Base-by-base conservation (phyloP, 2,797 vertebrate species). In the Galagoides demidoff region DNA sequence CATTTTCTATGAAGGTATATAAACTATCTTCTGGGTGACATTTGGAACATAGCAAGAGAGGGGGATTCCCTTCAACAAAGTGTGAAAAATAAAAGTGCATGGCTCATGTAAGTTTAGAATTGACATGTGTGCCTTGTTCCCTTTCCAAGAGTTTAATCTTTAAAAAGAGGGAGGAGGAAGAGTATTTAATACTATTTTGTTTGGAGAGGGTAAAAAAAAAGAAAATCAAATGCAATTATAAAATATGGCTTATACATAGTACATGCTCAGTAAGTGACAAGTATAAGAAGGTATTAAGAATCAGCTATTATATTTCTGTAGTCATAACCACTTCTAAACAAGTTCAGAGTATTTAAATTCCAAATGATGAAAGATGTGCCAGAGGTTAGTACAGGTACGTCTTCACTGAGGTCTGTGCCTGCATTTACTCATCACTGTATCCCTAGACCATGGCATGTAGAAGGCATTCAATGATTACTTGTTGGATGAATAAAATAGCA, bases 151-250 rank as follows among this genome's bases (percentile, higher is more conserved):
- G 79, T 52, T 27, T 12, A 19, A n/a, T 55, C 49, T 16, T 52
- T 52, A 52, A 52, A 52, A 52, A 52, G 49, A 52, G 49, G 49
- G 49, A 52, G 49, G 49, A 52, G 49, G 14, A 52, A 52, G 49
- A 52, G 49, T 34, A 77, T 59, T 85, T 85, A 88, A 70, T 23
- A 89, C 52, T 31, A 23, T 29, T 70, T 66, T 88, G 37, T 66
- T 66, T 83, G 55, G 59, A 59, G 31, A 83, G 17, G 57, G 61
- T 2, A 19, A 31, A 63, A 82, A 34, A 43, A 19, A 92, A 78
- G 59, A 92, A 88, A 90, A 94, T 55, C 59, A 95, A 82, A 86
- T 70, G 11, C 37, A 55, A 45, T 81, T 39, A 83, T 64, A 89
- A 90, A 52, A 59, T 7, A 82, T 73, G 61, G 49, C 57, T 85